Evolutionary conservation across 2,888 invertebrate genomes (phyloP), one percentile per base, ranked within the genome.

Genomic region (Drosophila imparisetae): DNA sequence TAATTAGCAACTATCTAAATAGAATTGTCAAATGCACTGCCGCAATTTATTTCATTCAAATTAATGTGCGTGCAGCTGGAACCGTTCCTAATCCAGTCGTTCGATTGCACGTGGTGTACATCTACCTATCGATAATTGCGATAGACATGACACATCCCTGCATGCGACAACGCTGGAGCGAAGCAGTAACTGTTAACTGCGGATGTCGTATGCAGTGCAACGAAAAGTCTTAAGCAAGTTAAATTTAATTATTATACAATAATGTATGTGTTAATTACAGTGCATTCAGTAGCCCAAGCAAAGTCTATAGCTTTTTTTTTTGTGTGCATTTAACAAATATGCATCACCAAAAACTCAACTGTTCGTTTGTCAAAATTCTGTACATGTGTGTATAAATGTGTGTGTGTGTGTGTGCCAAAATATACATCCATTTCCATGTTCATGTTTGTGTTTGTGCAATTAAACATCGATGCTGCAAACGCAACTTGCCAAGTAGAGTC

Each of bases 351-450:
- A 66, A 78, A 70, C 77, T 60, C 72, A 73, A 71, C 72, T 79
- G 83, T 82, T 83, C 79, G 81, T 77, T 88, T 75, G 80, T 65
- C 73, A 75, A 81, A 81, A 67, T 66, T 68, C 62, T 81, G 55
- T 78, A 45, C 50, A 52, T 58, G 8, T 58, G 55, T 53, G n/a
- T 38, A 21, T 55, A 30, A 38, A 34, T 45, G 34, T 45, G 15
- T 73, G 13, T 48, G 18, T 52, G 29, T 52, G 29, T 42, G 15
- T 55, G 50, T 67, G 30, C 42, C 15, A 58, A 29, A 29, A 59
- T 30, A 38, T 32, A 53, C 54, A 18, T 49, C 52, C 55, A 40
- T 32, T 10, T 13, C 54, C 24, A 50, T 71, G 55, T 55, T 30
- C 40, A 27, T 68, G 63, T 57, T 38, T 72, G 64, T 64, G 52